Evolutionary conservation across 2,113 vertebrate genomes (phyloP), one percentile per base, ranked within the genome.

Genomic region (Piaya cayana): DNA sequence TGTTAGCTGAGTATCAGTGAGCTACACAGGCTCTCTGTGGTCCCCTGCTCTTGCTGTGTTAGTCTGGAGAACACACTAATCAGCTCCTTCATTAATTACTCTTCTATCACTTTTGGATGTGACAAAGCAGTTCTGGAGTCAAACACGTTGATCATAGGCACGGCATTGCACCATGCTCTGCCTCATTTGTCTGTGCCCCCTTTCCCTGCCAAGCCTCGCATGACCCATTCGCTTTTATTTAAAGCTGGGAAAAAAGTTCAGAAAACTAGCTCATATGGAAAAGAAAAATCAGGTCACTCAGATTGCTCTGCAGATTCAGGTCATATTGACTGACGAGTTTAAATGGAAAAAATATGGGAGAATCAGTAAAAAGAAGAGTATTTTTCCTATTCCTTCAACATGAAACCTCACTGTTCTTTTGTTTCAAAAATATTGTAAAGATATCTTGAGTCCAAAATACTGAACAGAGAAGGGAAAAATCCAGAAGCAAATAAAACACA

Each of bases 221-320:
- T 18, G 59, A 64, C 50, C 69, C 0, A 8, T 67, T 92, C 65
- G 71, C 39, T 93, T 95, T 85, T 80, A 95, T 52, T 82, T 78
- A 81, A 93, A 71, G 72, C 5, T 84, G 72, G 29, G 1, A 58
- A 84, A 90, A 86, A 78, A 56, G 26, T 59, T 90, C 58, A 90
- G 90, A 82, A 78, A 94, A 72, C 26, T 30, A 90, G 63, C 88
- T 90, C 53, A 43, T 36, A 82, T 1, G 70, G 93, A 91, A 87
- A 78, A 86, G 68, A 80, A 91, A 83, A 88, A 91, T 92, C 71
- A 90, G 80, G 77, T 91, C 90, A 89, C 12, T 86, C 69, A 71
- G 69, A 36, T 3, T 52, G 60, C 37, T 71, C 65, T 95, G 72
- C 58, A 91, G 86, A 94, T 91, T 94, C 80, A 92, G 71, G 82